Evolutionary conservation across 1,140 invertebrate species (phyloP), one percentile per base, ranked within the genome.

Genomic region (Heliconius hermathena): DNA sequence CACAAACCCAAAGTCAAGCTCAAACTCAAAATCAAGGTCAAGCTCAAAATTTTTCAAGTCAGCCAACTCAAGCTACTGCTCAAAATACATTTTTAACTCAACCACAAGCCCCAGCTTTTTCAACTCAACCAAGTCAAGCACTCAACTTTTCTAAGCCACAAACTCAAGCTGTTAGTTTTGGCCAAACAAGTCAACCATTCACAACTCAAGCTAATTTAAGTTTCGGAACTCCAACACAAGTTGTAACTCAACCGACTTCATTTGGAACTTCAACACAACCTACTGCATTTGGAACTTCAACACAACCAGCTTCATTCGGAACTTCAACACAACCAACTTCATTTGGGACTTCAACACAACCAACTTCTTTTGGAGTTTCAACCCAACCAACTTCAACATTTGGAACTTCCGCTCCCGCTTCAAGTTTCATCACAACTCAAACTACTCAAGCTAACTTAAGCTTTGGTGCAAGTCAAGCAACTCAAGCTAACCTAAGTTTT

Each of bases 181-280:
- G 80, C 52, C 74, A 76, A 41, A 81, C 75, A 16, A 74, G 38
- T 41, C 73, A 76, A 52, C n/a, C 57, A n/a, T 60, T 60, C 57
- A 60, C 20, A 13, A 66, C 60, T 29, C 60, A 66, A 66, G 60
- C 60, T 29, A 66, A 66, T 29, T 41, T 89, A 57, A 87, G 84
- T 84, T 86, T 90, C 72, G 86, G 84, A 73, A 82, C 60, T 26
- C 11, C 82, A 49, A 85, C 85, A 8, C 33, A 87, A n/a, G 20
- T 66, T 36, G 46, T 46, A 46, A 81, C 20, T 52, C 81, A 33
- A 54, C 52, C 75, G 66, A 54, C 83, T 54, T 89, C 26, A 83
- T 91, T 8, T 83, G 89, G 0, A 82, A 70, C 54, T 57, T n/a
- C 54, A 46, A 81, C 20, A 41, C 81, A 33, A 54, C 52, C 75